Evolutionary conservation across 2,113 vertebrate genomes (phyloP), one percentile per base, ranked within the genome.

Genomic region (Corapipo altera): DNA sequence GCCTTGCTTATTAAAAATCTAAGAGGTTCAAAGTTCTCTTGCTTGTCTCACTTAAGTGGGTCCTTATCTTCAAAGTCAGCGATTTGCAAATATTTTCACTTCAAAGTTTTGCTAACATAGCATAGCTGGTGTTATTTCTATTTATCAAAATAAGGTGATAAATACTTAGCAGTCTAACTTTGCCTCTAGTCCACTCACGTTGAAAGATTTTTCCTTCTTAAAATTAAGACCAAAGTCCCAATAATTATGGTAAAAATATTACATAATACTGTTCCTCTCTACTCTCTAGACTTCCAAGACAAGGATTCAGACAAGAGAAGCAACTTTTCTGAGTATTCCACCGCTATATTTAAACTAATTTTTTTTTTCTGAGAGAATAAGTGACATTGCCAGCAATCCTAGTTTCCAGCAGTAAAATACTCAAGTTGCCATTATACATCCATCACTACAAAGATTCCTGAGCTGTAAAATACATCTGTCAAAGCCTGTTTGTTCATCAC

Each of bases 21-120:
- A 80, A 75, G 33, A 81, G 73, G 88, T 89, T 93, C 90, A 91
- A 93, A 97, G 92, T 86, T 93, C 75, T 78, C 57, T 57, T 65
- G 24, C 48, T 74, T 88, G 44, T 69, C 79, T 92, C 76, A 91
- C 41, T 92, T 86, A 91, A 89, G 69, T 73, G 86, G 12, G 39
- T 67, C 52, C 43, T 96, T 94, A 95, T 89, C 91, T 95, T 71
- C 64, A 84, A 95, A 93, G 92, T 86, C 87, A 96, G 72, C 9
- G 0, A 78, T 77, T 69, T 39, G 79, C 72, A 93, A 96, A 88
- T 70, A 81, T 81, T 83, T 87, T 92, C 16, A 70, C 57, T 93
- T 73, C 70, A 54, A 73, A 86, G 49, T 83, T 86, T 82, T 73
- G 37, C 81, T 62, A 82, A 82, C 1, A 1, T 18, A 79, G 64